phyloP scores from a whole-genome alignment of 2,113 vertebrate genomes.

The Proterorhinus semilunaris region DNA sequence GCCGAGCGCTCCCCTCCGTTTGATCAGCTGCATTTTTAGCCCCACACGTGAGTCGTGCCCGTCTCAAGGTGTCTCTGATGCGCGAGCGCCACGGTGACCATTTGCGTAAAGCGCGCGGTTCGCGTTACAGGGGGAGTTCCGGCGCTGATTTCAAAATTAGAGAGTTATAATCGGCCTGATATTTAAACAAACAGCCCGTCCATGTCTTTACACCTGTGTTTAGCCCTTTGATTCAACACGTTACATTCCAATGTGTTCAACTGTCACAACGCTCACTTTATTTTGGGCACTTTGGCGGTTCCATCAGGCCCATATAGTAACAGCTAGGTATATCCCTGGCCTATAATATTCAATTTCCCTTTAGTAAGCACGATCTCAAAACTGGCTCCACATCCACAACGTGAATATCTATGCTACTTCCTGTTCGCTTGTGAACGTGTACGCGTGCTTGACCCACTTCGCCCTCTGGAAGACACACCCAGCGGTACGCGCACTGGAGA shows the following conservation, averaged over 20 bases:
- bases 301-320: too few relatives aligned
- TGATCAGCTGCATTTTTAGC: constrained; percentile 58
- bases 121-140: background rate
- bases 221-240: too few relatives aligned
- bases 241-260: too few relatives aligned
- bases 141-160: background rate
- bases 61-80: constrained; percentile 45
- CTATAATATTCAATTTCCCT: too few relatives aligned
- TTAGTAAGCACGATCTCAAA: too few relatives aligned
- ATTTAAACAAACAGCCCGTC: too few relatives aligned
- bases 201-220: too few relatives aligned
- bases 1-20: constrained; percentile 19
- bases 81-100: constrained; percentile 9
- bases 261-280: too few relatives aligned
- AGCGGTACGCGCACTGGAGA: constrained; percentile 50
- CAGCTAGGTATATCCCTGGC: too few relatives aligned
- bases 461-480: constrained; percentile 67
- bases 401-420: constrained; percentile 18
- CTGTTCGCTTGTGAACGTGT: background rate
- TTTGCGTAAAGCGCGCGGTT: background rate
- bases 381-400: too few relatives aligned
- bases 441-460: constrained; percentile 17
- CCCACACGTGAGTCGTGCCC: constrained; percentile 42
- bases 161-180: constrained; percentile 23
- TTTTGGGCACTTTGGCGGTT: too few relatives aligned